Evolutionary conservation across 2,888 invertebrate species (phyloP).

Genomic region (Andrena camellia): DNA sequence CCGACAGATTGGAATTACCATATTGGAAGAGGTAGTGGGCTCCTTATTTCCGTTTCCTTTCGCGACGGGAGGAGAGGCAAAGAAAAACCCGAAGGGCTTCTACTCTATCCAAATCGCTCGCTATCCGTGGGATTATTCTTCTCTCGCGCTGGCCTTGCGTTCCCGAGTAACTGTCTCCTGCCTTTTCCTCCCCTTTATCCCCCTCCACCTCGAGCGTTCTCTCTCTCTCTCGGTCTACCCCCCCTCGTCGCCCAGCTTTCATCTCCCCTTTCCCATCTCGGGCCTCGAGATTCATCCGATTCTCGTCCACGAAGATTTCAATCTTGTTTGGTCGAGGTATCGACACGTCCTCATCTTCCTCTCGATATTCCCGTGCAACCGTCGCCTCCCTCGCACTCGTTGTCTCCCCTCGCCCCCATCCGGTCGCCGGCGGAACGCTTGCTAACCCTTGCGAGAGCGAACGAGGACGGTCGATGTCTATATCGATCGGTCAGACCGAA

Average conservation of each 20-base stretch:
- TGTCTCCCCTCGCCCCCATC: slow-evolving; percentile 25
- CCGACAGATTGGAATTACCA: slow-evolving; percentile 82
- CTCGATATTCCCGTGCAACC: slow-evolving; percentile 65
- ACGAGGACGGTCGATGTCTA: slow-evolving; percentile 44
- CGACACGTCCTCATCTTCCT: slow-evolving; percentile 73
- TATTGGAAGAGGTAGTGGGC: slow-evolving; percentile 76
- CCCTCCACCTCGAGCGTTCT: slow-evolving; percentile 12
- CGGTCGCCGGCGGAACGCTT: slow-evolving; percentile 52
- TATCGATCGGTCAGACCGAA: slow-evolving; percentile 64
- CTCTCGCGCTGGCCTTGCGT: slow-evolving; percentile 24
- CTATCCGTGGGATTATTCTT: slow-evolving; percentile 51
- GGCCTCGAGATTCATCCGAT: slow-evolving; percentile 74
- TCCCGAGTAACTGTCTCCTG: slow-evolving; percentile 43
- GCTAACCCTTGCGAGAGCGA: slow-evolving; percentile 61
- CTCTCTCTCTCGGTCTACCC: neutral
- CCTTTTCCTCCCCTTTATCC: slow-evolving; percentile 17
- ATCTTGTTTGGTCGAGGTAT: slow-evolving; percentile 79
- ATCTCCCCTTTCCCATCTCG: slow-evolving; percentile 74
- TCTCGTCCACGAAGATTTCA: slow-evolving; percentile 79
- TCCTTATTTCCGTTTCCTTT: slow-evolving; percentile 78
- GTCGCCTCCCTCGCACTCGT: slow-evolving; percentile 10
- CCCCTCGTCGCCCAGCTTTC: slow-evolving; percentile 58
- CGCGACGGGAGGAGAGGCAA: slow-evolving; percentile 11
- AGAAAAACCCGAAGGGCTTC: slow-evolving; percentile 39
- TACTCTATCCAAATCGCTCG: slow-evolving; percentile 56